Evolutionary conservation across 92 coral and sea anemone species (phyloP).

Genomic region (Phenganax stokvisi): DNA sequence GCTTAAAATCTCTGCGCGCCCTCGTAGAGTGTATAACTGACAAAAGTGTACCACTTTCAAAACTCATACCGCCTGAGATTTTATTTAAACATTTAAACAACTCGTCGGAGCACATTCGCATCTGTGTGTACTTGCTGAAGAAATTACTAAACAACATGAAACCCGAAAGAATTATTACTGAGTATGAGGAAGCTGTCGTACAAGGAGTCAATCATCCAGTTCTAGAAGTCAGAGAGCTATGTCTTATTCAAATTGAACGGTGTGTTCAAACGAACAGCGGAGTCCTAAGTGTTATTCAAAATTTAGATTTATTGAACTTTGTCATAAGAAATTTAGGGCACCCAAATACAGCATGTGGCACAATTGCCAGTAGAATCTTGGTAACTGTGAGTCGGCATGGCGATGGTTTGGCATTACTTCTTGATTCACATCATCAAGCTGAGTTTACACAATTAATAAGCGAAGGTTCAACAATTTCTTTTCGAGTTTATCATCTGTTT

Average conservation of each 20-base stretch:
- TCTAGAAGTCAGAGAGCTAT: slow-evolving; percentile 77
- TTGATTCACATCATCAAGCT: slow-evolving; percentile 63
- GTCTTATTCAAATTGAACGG: slow-evolving; percentile 71
- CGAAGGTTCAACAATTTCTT: slow-evolving; percentile 65
- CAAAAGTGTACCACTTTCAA: slow-evolving; percentile 12
- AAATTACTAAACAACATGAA: slow-evolving; percentile 70
- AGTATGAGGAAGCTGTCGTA: slow-evolving; percentile 74
- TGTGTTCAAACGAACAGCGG: slow-evolving; percentile 78
- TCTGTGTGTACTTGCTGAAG: slow-evolving; percentile 67
- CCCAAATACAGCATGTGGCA: slow-evolving; percentile 60
- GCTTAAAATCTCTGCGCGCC: slow-evolving; percentile 19
- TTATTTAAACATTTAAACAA: slow-evolving; percentile 21
- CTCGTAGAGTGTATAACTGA: slow-evolving; percentile 15
- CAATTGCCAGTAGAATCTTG: slow-evolving; percentile 62
- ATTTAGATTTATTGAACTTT: slow-evolving; percentile 67
- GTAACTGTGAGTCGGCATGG: slow-evolving; percentile 65
- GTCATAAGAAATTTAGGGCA: slow-evolving; percentile 65
- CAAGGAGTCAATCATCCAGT: slow-evolving; percentile 91
- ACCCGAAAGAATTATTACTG: slow-evolving; percentile 60
- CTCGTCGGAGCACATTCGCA: slow-evolving; percentile 50
- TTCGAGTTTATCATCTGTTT: slow-evolving; percentile 76
- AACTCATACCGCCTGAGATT: slow-evolving; percentile 16
- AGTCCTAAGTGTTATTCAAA: slow-evolving; percentile 65
- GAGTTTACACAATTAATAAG: slow-evolving; percentile 65
- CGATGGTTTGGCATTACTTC: slow-evolving; percentile 68